phyloP scores from a whole-genome alignment of 2,888 invertebrate species.

The Dolichopus griseipennis region DNA sequence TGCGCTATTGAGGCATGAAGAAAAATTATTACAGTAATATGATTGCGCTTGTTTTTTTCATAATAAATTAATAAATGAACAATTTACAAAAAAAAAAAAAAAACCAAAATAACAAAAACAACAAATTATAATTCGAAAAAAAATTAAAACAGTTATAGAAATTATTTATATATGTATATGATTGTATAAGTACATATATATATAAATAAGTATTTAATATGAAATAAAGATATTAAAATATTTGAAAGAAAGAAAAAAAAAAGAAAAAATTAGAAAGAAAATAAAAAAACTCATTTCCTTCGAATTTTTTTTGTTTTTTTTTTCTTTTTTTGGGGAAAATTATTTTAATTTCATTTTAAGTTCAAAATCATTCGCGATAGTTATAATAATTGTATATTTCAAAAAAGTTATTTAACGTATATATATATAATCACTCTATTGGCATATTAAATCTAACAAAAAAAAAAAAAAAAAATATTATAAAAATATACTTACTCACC shows the following conservation, averaged over 20 bases:
- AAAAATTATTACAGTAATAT: not conserved
- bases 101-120: no score
- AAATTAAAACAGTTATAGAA: no score
- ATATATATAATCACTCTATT: not conserved
- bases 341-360: not conserved
- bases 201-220: no score
- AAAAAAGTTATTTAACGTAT: no score
- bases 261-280: not conserved
- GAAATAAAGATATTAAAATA: not conserved
- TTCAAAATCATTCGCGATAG: not conserved
- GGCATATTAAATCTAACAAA: not conserved
- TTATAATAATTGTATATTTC: no score
- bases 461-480: no score
- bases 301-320: not conserved
- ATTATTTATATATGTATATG: no score
- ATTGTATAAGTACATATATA: no score
- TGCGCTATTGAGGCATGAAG: constrained; percentile 18
- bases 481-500: not conserved
- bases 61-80: not conserved
- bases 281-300: not conserved
- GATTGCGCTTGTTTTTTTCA: not conserved
- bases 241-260: not conserved
- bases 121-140: no score
- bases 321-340: not conserved
- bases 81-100: no score